Percentiles rank a stretch among this genome's conserved stretches.
These are phyloP conservation scores for Drosophila histrio DNA, from an alignment of 2,888 invertebrate genomes.

Conservation along the genomic window DNA sequence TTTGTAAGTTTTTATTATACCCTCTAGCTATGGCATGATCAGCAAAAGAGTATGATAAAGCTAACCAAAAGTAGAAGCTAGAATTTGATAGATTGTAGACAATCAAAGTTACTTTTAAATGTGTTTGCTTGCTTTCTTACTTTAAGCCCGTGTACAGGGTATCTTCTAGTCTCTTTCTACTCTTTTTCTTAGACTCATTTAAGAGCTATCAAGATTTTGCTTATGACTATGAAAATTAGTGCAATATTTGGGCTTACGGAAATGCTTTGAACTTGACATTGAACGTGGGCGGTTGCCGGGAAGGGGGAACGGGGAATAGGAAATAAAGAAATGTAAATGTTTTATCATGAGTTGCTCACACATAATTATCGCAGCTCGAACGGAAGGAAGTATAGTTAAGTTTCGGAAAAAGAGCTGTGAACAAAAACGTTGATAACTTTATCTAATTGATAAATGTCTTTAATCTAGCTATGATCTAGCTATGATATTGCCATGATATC, in stretches of 20 bases:
- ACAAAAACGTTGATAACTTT: conserved; percentile 3
- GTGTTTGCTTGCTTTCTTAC: background rate
- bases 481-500: conserved; percentile 7
- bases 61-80: background rate
- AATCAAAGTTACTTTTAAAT: background rate
- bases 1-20: conserved; percentile 64
- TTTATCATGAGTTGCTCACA: conserved; percentile 31
- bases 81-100: background rate
- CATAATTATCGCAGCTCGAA: conserved; percentile 28
- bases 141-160: background rate
- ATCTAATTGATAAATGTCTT: conserved; percentile 8
- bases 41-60: background rate
- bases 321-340: conserved; percentile 64
- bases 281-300: conserved; percentile 12
- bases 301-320: background rate
- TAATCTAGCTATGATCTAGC: background rate
- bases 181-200: conserved; percentile 16
- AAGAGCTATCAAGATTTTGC: conserved; percentile 39
- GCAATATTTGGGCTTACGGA: conserved; percentile 56
- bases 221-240: conserved; percentile 38
- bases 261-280: conserved; percentile 72
- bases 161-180: background rate
- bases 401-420: conserved; percentile 18
- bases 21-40: background rate
- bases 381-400: conserved; percentile 61